Base-by-base conservation (phyloP, 2,113 vertebrate genomes). In the Picathartes gymnocephalus region DNA sequence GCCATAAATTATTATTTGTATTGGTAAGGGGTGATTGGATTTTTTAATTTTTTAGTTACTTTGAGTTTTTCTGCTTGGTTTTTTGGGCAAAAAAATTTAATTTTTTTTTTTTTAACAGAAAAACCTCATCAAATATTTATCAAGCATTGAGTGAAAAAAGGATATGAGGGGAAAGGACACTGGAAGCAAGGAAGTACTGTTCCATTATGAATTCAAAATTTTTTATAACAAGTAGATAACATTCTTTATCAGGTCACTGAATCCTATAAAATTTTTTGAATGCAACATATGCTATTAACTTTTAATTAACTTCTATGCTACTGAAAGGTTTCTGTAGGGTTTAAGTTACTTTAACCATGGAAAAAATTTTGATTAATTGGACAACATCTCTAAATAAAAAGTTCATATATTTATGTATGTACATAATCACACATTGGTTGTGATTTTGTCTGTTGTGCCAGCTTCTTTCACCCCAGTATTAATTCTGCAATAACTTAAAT, bases 1-100 rank as follows among this genome's bases (percentile, higher is more conserved):
- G 18, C 11, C 83, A 58, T 62, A 73, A 57, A 61, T 39, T 35
- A n/a, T 40, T 77, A 23, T 39, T 73, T 58, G 13, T 22, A 7
- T 30, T 71, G 8, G 4, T 44, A 76, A 64, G 11, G 3, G 1
- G 6, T 24, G 13, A 74, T 1, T 16, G 3, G 9, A 28, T 7
- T 24, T n/a, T 45, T 47, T 33, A 39, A 39, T 45, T 20, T 51
- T 62, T 42, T 13, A 40, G 6, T 50, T 58, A 65, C 4, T 79
- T 88, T 23, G 17, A 31, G 7, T 56, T 60, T 85, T 90, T 44
- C 57, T 70, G 18, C 5, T 6, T 20, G 2, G 12, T 25, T 44
- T 13, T 51, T 64, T 62, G 9, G 15, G 56, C 3, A 47, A 33
- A 1, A 1, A 73, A 39, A 9, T 24, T 21, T 47, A 21, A 4